Evolutionary conservation across 1,140 invertebrate species (phyloP).

Genomic region (Notospermus geniculatus): DNA sequence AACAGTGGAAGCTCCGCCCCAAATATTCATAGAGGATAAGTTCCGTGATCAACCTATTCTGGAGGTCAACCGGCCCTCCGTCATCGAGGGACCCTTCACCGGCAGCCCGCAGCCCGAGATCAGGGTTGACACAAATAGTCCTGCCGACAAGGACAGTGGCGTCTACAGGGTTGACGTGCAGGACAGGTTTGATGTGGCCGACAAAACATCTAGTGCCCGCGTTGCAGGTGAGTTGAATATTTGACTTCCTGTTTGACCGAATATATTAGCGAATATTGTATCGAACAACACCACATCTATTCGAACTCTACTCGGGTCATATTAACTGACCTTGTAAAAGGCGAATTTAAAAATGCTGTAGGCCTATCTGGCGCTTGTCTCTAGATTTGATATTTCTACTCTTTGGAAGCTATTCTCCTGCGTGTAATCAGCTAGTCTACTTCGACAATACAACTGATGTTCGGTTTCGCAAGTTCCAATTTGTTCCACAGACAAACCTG

Average conservation of each 20-base stretch:
- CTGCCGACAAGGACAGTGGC: constrained; percentile 86
- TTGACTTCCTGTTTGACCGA: not conserved
- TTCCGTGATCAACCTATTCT: constrained; percentile 43
- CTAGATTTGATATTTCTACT: no score
- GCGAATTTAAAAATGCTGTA: no score
- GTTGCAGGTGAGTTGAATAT: constrained; percentile 73
- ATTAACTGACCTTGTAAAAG: not conserved
- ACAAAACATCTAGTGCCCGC: constrained; percentile 88
- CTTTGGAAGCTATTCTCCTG: no score
- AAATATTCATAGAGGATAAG: constrained; percentile 44
- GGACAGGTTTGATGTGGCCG: constrained; percentile 94
- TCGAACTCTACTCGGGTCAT: not conserved
- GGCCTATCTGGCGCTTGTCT: no score
- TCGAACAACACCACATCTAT: not conserved
- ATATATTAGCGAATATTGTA: not conserved
- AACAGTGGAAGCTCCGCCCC: constrained; percentile 47
- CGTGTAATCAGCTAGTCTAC: no score
- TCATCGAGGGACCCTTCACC: constrained; percentile 52
- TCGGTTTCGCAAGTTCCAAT: no score
- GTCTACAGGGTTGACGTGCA: constrained; percentile 90
- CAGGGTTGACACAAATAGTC: constrained; percentile 88
- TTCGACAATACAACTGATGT: no score
- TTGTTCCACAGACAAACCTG: constrained; percentile 74
- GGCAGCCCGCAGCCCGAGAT: constrained; percentile 91
- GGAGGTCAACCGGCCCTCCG: constrained; percentile 46